Percentiles rank a stretch among this genome's conserved stretches.
Evolutionary conservation across 2,113 vertebrate species (phyloP).

Genomic region (Labeo catla): DNA sequence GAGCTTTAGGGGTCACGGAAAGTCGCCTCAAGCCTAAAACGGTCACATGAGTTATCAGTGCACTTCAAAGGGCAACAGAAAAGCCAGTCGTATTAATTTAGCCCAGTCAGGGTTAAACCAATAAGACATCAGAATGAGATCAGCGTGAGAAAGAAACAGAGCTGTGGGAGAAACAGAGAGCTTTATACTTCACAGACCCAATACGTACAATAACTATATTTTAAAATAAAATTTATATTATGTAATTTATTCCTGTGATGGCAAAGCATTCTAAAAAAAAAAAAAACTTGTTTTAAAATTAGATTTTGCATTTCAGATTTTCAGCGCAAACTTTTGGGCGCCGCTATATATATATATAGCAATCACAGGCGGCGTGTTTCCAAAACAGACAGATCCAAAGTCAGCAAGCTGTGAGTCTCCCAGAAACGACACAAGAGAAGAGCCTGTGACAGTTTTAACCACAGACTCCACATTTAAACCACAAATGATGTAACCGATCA

Average conservation of each 20-base stretch:
- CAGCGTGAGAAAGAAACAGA: neutral
- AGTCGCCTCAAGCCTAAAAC: neutral
- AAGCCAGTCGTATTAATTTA: neutral
- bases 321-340: neutral
- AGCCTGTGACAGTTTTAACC: neutral
- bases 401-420: constrained; percentile 32
- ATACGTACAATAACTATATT: neutral
- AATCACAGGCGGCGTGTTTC: neutral
- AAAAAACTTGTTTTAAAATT: neutral
- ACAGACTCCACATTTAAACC: constrained; percentile 25
- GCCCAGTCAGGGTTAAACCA: neutral
- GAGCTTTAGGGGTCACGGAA: constrained; percentile 8
- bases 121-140: constrained; percentile 2
- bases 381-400: neutral
- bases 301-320: neutral
- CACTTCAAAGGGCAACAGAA: constrained; percentile 14
- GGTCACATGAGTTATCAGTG: neutral
- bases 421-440: constrained; percentile 1
- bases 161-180: neutral
- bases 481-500: constrained; percentile 13
- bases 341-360: neutral
- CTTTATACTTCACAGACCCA: neutral
- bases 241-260: neutral
- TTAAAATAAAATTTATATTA: neutral
- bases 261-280: neutral